Evolutionary conservation across 2,113 vertebrate genomes (phyloP).

Genomic region (Corythornis madagascariensis): DNA sequence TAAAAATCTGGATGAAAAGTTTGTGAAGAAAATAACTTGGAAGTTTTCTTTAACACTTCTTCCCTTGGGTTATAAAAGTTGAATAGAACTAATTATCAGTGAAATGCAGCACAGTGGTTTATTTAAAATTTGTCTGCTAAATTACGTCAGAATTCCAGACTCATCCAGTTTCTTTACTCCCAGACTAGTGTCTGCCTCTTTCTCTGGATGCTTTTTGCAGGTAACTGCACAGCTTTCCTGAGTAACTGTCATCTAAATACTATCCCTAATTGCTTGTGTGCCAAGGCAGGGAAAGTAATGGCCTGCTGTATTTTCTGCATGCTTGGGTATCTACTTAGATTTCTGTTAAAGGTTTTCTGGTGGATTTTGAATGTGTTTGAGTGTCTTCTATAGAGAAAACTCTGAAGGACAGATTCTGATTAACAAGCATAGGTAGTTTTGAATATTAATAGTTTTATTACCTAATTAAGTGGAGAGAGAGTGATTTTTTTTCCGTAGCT

Average conservation of each 20-base stretch:
- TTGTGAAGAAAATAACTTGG: neutral
- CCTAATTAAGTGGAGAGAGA: neutral
- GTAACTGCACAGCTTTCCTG: neutral
- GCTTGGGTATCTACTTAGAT: neutral
- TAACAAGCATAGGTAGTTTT: neutral
- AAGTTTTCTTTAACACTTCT: neutral
- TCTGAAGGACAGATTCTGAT: neutral
- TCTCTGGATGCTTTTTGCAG: neutral
- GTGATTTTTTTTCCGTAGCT: neutral
- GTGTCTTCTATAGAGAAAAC: neutral
- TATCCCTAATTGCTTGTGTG: neutral
- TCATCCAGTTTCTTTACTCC: neutral
- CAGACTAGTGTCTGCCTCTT: neutral
- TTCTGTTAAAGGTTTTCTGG: neutral
- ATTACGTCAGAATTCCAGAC: neutral
- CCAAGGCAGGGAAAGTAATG: neutral
- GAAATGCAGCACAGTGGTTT: neutral
- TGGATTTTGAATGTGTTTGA: neutral
- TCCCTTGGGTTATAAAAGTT: neutral
- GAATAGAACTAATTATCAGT: neutral
- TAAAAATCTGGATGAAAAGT: neutral
- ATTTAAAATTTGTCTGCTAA: neutral
- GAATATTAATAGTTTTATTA: neutral
- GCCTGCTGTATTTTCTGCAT: neutral
- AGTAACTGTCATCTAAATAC: neutral